These are phyloP conservation scores for Ecliptopera silaceata DNA, from an alignment of 2,888 invertebrate genomes.

Conservation along the genomic window DNA sequence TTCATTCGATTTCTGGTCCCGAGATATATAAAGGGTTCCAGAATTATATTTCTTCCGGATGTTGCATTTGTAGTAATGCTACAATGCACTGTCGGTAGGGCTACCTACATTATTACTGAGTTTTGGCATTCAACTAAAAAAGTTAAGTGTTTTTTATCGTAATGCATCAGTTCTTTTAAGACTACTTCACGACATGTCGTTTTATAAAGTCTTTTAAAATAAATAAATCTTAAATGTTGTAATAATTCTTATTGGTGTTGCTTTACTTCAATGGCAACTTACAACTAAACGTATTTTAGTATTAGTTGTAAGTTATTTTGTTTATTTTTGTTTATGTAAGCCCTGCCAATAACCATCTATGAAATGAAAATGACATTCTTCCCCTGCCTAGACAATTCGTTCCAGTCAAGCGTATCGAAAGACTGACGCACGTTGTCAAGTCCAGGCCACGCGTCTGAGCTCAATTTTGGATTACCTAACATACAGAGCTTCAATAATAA, in stretches of 20 bases:
- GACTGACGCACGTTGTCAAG: constrained; percentile 62
- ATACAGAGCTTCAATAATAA: constrained; percentile 23
- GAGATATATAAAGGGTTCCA: constrained; percentile 60
- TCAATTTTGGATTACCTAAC: constrained; percentile 53
- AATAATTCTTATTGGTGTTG: too few relatives aligned
- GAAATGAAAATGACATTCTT: constrained; percentile 43
- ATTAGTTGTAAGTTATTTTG: too few relatives aligned
- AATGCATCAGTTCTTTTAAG: too few relatives aligned
- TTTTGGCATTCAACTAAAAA: neutral
- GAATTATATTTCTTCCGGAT: constrained; percentile 65
- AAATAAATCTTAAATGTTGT: too few relatives aligned
- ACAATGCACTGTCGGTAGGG: constrained; percentile 39
- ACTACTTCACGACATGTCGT: too few relatives aligned
- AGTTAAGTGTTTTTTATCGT: too few relatives aligned
- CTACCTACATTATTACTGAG: constrained; percentile 7
- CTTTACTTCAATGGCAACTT: too few relatives aligned
- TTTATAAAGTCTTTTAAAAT: too few relatives aligned
- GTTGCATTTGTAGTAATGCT: constrained; percentile 68
- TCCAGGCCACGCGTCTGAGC: constrained; percentile 67
- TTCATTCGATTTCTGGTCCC: constrained; percentile 63
- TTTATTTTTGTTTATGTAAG: too few relatives aligned
- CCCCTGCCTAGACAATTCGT: constrained; percentile 73
- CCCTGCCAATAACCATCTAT: constrained; percentile 37
- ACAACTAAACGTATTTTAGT: neutral
- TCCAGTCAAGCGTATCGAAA: constrained; percentile 77